Evolutionary conservation across 2,113 vertebrate genomes (phyloP).

Genomic region (Heteronetta atricapilla): DNA sequence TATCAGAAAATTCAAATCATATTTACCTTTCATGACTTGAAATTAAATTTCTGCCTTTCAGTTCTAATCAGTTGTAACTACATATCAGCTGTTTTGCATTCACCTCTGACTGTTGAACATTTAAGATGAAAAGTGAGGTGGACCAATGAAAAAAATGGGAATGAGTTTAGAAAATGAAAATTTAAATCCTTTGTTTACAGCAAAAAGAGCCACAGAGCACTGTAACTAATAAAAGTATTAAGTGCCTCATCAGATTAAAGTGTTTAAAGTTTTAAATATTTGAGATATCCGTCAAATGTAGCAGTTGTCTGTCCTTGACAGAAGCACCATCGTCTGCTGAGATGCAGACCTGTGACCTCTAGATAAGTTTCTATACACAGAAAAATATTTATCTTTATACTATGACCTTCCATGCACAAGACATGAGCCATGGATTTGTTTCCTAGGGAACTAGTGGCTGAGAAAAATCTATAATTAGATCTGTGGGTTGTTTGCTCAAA

Average conservation of each 20-base stretch:
- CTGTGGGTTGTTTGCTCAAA: constrained; percentile 75
- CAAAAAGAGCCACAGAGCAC: background rate
- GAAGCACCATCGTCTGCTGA: constrained; percentile 54
- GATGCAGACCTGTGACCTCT: constrained; percentile 75
- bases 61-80: background rate
- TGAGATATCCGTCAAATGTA: constrained; percentile 24
- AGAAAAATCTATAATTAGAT: constrained; percentile 86
- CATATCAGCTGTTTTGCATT: background rate
- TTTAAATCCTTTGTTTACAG: background rate
- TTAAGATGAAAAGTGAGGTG: background rate
- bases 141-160: background rate
- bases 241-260: background rate
- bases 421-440: constrained; percentile 78
- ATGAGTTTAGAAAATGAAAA: background rate
- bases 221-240: background rate
- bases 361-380: constrained; percentile 77
- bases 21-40: background rate
- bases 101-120: background rate
- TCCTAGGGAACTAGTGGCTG: constrained; percentile 81
- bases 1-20: background rate
- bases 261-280: constrained; percentile 11
- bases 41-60: background rate
- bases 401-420: constrained; percentile 78
- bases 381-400: constrained; percentile 76
- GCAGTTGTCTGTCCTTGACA: constrained; percentile 27